Conservation (phyloP, 2,113 vertebrate species). For the Rhea pennata region DNA sequence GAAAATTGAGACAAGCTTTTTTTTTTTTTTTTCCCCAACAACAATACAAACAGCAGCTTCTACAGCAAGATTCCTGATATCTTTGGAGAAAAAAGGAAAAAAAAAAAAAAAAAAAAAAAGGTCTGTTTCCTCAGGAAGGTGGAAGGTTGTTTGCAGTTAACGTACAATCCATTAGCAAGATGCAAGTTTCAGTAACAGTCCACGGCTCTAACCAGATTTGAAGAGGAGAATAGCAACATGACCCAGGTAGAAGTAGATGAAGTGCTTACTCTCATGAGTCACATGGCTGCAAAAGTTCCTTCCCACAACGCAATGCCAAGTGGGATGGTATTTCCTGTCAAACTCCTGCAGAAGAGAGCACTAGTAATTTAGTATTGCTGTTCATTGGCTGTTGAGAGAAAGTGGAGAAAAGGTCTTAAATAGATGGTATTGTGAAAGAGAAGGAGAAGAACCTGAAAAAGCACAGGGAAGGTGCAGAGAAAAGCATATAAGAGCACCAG, state of each 20-base stretch:
- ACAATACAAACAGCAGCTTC: slow-evolving; percentile 48
- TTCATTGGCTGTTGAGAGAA: neutral
- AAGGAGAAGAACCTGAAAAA: neutral
- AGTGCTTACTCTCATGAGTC: slow-evolving; percentile 87
- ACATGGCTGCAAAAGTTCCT: slow-evolving; percentile 92
- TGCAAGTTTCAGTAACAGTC: slow-evolving; percentile 39
- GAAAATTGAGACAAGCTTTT: slow-evolving; percentile 65
- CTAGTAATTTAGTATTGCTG: neutral
- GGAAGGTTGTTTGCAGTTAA: slow-evolving; percentile 59
- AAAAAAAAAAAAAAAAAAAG: slow-evolving; percentile 52
- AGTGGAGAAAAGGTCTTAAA: neutral
- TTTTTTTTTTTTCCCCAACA: neutral
- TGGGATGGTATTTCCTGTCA: slow-evolving; percentile 90
- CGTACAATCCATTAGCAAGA: slow-evolving; percentile 52
- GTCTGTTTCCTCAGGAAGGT: slow-evolving; percentile 60
- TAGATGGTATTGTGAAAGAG: neutral
- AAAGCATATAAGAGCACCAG: neutral
- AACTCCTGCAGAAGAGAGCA: slow-evolving; percentile 78
- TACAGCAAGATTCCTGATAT: slow-evolving; percentile 75
- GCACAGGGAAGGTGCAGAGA: neutral
- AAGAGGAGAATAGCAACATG: slow-evolving; percentile 89
- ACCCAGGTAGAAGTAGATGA: slow-evolving; percentile 89
- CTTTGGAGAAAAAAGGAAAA: slow-evolving; percentile 75
- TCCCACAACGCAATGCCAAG: slow-evolving; percentile 88
- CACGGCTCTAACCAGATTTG: slow-evolving; percentile 80